These are phyloP conservation scores for Noctua janthina DNA, from an alignment of 2,888 invertebrate species.

Conservation along the genomic window DNA sequence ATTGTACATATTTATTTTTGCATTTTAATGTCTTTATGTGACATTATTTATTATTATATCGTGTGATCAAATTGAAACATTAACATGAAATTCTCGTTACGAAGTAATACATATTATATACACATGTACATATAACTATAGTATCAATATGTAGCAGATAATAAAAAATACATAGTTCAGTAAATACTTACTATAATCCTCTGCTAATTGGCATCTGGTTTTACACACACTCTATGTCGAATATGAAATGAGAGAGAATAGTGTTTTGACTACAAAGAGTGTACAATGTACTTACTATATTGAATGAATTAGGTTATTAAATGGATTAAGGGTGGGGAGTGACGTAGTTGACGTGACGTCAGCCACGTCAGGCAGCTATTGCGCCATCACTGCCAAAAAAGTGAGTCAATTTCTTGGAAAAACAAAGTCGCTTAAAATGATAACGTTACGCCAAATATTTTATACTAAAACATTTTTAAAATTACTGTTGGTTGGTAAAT, in stretches of 20 bases:
- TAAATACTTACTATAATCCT: slow-evolving; percentile 27
- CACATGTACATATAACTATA: background rate
- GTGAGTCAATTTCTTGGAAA: slow-evolving; percentile 66
- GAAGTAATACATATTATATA: background rate
- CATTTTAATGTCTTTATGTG: slow-evolving; percentile 42
- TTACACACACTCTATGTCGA: background rate
- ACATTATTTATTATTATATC: slow-evolving; percentile 35
- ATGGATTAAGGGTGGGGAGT: slow-evolving; percentile 62
- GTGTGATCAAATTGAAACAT: slow-evolving; percentile 22
- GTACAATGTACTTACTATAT: slow-evolving; percentile 32
- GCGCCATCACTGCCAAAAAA: slow-evolving; percentile 66
- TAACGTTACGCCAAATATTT: slow-evolving; percentile 45
- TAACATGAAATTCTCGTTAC: slow-evolving; percentile 12
- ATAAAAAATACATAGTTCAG: slow-evolving; percentile 17
- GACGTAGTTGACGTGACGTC: slow-evolving; percentile 73
- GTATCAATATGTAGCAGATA: slow-evolving; percentile 3
- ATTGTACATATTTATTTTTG: slow-evolving; percentile 48
- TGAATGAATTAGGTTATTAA: slow-evolving; percentile 65
- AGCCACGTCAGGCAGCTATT: slow-evolving; percentile 68
- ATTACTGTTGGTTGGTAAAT: slow-evolving; percentile 33
- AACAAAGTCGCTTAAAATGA: slow-evolving; percentile 50
- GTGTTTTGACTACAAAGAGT: background rate
- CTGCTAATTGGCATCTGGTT: background rate
- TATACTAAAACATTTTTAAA: slow-evolving; percentile 45
- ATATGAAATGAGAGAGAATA: background rate